Conservation (phyloP, 1,140 invertebrate species). For the Pseudomyrmex concolor region DNA sequence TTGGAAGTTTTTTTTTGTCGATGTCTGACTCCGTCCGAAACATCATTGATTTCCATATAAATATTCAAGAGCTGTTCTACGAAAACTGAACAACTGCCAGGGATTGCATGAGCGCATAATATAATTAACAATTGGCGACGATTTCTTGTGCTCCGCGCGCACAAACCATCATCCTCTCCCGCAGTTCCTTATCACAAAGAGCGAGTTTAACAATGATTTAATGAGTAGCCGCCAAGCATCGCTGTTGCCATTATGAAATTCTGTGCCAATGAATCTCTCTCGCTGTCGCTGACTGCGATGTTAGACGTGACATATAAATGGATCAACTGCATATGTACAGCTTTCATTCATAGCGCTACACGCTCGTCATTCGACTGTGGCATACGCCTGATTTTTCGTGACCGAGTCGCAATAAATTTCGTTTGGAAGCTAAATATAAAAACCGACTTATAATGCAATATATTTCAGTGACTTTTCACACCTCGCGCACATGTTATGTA, state of each 20-base stretch:
- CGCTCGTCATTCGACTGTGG: background rate
- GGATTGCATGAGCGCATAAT: constrained; percentile 1
- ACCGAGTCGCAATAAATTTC: background rate
- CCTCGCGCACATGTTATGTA: no score
- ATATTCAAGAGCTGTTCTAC: no score
- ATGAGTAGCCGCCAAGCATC: constrained; percentile 49
- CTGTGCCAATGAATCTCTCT: constrained; percentile 53
- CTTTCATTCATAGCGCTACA: constrained; percentile 15
- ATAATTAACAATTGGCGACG: constrained; percentile 27
- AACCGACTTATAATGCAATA: no score
- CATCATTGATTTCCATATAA: no score
- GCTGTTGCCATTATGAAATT: constrained; percentile 56
- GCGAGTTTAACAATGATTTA: constrained; percentile 53
- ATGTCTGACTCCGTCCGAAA: no score
- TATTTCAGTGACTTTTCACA: no score
- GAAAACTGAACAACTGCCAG: no score
- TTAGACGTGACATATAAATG: constrained; percentile 25
- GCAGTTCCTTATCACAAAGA: constrained; percentile 48
- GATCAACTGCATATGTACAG: constrained; percentile 16
- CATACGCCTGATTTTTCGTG: background rate
- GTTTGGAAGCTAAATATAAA: no score
- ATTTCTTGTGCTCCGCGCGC: constrained; percentile 23
- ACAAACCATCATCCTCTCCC: constrained; percentile 31
- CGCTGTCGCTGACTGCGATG: constrained; percentile 47
- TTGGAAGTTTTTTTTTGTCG: no score